phyloP scores from a whole-genome alignment of 2,113 vertebrate genomes.

The Lophius piscatorius region DNA sequence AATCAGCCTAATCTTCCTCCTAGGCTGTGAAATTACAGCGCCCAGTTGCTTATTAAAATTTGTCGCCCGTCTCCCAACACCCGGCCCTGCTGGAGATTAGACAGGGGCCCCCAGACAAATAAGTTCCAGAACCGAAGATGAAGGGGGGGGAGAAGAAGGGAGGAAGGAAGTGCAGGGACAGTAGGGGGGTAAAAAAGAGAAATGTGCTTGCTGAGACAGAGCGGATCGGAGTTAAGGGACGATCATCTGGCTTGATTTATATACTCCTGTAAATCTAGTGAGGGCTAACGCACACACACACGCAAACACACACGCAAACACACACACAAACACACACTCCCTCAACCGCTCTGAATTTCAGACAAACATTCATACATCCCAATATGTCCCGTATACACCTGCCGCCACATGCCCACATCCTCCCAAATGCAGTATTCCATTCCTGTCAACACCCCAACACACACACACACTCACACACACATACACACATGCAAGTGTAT shows the following conservation, averaged over 20 bases:
- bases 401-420: slow-evolving; percentile 12
- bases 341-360: slow-evolving; percentile 19
- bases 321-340: slow-evolving; percentile 5
- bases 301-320: slow-evolving; percentile 12
- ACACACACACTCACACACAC: slow-evolving; percentile 27
- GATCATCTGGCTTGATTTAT: slow-evolving; percentile 77
- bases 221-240: slow-evolving; percentile 16
- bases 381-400: slow-evolving; percentile 38
- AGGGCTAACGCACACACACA: slow-evolving; percentile 18
- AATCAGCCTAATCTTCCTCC: slow-evolving; percentile 83
- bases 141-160: background rate
- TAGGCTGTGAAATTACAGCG: slow-evolving; percentile 77
- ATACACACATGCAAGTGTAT: slow-evolving; percentile 29
- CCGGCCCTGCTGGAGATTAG: slow-evolving; percentile 70
- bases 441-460: slow-evolving; percentile 58
- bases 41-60: slow-evolving; percentile 79
- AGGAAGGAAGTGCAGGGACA: background rate
- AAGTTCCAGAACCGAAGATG: slow-evolving; percentile 55
- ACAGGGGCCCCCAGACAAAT: slow-evolving; percentile 72
- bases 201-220: background rate
- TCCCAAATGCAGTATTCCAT: slow-evolving; percentile 56
- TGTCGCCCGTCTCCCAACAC: slow-evolving; percentile 75
- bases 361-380: slow-evolving; percentile 43
- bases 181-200: slow-evolving; percentile 1
- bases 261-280: slow-evolving; percentile 53